phyloP scores from a whole-genome alignment of 2,113 vertebrate genomes.

The Tachysurus fulvidraco region DNA sequence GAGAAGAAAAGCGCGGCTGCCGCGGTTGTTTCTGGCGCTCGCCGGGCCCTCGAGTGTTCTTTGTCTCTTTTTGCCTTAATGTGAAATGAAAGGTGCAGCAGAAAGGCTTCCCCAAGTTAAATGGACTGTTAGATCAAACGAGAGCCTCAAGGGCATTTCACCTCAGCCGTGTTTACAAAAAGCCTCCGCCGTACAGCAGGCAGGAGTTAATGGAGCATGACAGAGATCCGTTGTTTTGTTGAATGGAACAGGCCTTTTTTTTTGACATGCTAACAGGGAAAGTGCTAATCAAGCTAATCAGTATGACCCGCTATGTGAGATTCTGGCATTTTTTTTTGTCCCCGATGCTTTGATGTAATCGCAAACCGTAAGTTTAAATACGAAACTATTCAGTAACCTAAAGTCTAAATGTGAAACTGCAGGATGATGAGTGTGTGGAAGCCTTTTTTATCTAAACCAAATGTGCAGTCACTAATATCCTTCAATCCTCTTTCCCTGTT shows the following conservation, averaged over 20 bases:
- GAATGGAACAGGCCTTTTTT: conserved; percentile 50
- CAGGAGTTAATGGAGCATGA: conserved; percentile 68
- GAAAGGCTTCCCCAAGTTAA: conserved; percentile 46
- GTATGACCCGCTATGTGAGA: conserved; percentile 20
- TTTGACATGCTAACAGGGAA: conserved; percentile 46
- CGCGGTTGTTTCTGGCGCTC: conserved; percentile 30
- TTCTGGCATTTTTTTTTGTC: no score
- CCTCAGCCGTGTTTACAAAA: conserved; percentile 72
- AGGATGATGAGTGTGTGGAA: no score
- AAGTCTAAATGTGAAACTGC: no score
- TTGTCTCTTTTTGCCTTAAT: conserved; percentile 47
- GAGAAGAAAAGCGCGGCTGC: conserved; percentile 30
- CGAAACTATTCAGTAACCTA: no score
- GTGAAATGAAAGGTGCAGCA: conserved; percentile 48
- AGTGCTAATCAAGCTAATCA: conserved; percentile 48
- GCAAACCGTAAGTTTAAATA: no score
- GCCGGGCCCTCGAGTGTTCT: conserved; percentile 34
- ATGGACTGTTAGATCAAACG: conserved; percentile 65
- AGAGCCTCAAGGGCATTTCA: conserved; percentile 66
- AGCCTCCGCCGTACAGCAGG: conserved; percentile 57
- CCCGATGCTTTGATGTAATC: no score
- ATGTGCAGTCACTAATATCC: no score
- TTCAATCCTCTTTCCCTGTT: no score
- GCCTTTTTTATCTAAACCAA: no score
- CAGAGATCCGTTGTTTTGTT: conserved; percentile 66